Evolutionary conservation across 1,140 invertebrate genomes (phyloP).

Genomic region (Papilio polytes): DNA sequence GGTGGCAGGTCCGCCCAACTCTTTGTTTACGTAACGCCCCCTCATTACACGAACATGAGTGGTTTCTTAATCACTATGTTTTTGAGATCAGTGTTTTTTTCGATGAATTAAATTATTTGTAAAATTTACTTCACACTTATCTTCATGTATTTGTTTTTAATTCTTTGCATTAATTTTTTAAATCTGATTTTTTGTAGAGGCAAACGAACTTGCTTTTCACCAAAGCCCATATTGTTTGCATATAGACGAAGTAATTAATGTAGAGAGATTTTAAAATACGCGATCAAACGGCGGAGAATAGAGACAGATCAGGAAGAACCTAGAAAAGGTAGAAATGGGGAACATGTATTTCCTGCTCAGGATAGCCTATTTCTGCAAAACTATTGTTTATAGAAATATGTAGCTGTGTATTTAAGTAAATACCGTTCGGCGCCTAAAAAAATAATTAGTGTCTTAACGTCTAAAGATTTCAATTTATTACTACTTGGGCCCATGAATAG

Average conservation of each 20-base stretch:
- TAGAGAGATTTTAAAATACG: no score
- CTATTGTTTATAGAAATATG: no score
- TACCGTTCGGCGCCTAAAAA: no score
- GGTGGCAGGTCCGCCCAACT: constrained; percentile 76
- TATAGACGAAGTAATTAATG: no score
- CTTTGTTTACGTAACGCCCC: constrained; percentile 81
- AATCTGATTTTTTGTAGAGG: no score
- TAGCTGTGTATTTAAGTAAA: no score
- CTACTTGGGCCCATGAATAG: not conserved
- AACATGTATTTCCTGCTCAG: not conserved
- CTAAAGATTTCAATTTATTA: not conserved
- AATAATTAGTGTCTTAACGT: not conserved
- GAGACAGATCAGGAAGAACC: no score
- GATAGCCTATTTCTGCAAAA: no score
- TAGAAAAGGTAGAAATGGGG: no score
- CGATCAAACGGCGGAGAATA: no score
- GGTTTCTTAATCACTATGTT: constrained; percentile 58
- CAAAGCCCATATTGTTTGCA: not conserved
- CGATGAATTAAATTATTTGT: not conserved
- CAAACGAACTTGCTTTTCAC: no score
- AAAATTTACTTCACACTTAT: not conserved
- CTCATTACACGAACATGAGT: constrained; percentile 65
- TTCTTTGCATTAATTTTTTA: not conserved
- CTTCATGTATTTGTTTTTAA: not conserved
- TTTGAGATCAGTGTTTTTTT: not conserved